phyloP scores from a whole-genome alignment of 2,797 vertebrate species.

The Pipistrellus pipistrellus region DNA sequence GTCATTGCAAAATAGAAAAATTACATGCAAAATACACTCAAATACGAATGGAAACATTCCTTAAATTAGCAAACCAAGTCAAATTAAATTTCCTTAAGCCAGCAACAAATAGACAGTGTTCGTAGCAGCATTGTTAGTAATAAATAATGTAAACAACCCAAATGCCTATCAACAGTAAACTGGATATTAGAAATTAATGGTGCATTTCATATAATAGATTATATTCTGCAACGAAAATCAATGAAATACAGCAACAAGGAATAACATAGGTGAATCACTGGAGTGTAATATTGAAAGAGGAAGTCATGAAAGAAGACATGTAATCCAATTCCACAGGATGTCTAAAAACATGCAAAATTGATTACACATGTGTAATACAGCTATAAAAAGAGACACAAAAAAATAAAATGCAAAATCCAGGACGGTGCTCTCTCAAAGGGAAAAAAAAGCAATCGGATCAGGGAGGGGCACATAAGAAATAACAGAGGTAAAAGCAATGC shows the following conservation, averaged over 20 bases:
- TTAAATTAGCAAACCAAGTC: slow-evolving; percentile 12
- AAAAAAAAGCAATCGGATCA: neutral
- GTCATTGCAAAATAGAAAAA: slow-evolving; percentile 25
- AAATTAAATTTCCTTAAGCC: neutral
- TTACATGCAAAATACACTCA: neutral
- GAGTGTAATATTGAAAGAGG: neutral
- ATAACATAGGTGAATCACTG: neutral
- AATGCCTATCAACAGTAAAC: neutral
- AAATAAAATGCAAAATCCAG: neutral
- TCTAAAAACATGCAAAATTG: neutral
- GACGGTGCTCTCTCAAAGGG: neutral
- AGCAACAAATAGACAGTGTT: neutral
- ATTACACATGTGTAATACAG: neutral
- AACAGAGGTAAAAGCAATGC: neutral
- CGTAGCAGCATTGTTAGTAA: neutral
- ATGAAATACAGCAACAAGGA: neutral
- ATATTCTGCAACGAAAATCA: neutral
- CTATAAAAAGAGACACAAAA: neutral
- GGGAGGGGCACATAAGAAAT: neutral
- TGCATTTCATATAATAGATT: neutral
- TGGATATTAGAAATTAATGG: slow-evolving; percentile 18
- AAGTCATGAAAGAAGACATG: neutral
- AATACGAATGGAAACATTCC: neutral
- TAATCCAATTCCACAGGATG: neutral
- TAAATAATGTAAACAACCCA: neutral